These are phyloP conservation scores for Sebastes reedi DNA, from an alignment of 2,797 vertebrate species.

Conservation along the genomic window DNA sequence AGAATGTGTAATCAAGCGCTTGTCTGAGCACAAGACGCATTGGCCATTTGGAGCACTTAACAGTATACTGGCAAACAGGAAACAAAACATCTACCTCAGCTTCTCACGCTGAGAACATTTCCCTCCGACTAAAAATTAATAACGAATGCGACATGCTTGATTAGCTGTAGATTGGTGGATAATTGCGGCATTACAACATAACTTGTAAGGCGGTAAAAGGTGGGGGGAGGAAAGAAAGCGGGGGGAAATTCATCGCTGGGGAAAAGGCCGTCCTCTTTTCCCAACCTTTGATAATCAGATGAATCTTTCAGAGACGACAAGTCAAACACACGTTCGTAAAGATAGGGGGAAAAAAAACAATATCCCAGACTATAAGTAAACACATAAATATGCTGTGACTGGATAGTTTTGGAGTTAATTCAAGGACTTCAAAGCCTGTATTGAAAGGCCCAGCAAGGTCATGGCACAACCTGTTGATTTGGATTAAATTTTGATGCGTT, in stretches of 20 bases:
- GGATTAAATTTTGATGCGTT: slow-evolving; percentile 32
- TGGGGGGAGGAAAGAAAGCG: slow-evolving; percentile 20
- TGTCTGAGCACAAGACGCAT: slow-evolving; percentile 57
- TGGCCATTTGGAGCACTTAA: slow-evolving; percentile 56
- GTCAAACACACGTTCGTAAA: slow-evolving; percentile 47
- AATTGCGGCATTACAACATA: slow-evolving; percentile 78
- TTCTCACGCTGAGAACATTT: slow-evolving; percentile 64
- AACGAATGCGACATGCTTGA: slow-evolving; percentile 70
- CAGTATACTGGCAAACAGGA: slow-evolving; percentile 68
- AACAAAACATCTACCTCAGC: slow-evolving; percentile 53
- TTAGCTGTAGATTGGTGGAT: slow-evolving; percentile 73
- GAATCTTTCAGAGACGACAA: slow-evolving; percentile 44
- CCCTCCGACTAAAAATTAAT: slow-evolving; percentile 65
- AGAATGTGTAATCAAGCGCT: slow-evolving; percentile 65
- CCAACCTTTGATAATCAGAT: slow-evolving; percentile 61
- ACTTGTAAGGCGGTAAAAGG: slow-evolving; percentile 52
- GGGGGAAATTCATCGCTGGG: slow-evolving; percentile 22
- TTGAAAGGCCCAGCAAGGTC: slow-evolving; percentile 27
- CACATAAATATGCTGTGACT: slow-evolving; percentile 55
- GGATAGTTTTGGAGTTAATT: slow-evolving; percentile 43
- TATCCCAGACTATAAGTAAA: slow-evolving; percentile 51
- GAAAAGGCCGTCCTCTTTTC: slow-evolving; percentile 47
- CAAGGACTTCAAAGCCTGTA: slow-evolving; percentile 43
- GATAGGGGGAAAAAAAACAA: slow-evolving; percentile 19
- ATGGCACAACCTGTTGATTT: slow-evolving; percentile 41